Percentiles rank a stretch among this genome's conserved stretches.
phyloP scores from a whole-genome alignment of 1,140 invertebrate species.

The Leptoteleia sp. region DNA sequence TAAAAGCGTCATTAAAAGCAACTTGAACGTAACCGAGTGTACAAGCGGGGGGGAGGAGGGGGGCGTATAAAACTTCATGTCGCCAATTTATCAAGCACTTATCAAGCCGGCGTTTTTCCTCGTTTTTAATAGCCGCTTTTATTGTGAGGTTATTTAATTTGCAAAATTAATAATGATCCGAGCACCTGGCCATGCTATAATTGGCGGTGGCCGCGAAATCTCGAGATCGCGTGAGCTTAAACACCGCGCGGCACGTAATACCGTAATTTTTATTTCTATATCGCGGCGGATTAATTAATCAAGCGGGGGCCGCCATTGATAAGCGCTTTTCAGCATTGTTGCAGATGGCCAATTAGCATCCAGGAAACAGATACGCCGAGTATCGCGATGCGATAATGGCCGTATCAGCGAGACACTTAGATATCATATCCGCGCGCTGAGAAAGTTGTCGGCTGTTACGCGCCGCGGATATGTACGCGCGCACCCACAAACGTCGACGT shows the following conservation, averaged over 20 bases:
- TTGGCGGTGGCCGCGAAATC: slow-evolving; percentile 56
- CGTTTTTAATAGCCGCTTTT: slow-evolving; percentile 56
- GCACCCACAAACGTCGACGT: slow-evolving; percentile 7
- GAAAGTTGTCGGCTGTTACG: slow-evolving; percentile 15
- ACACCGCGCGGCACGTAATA: slow-evolving; percentile 53
- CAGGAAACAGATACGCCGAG: slow-evolving; percentile 46
- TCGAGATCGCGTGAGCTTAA: slow-evolving; percentile 60
- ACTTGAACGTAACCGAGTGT: slow-evolving; percentile 31
- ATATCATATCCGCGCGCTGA: slow-evolving; percentile 17
- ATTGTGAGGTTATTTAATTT: slow-evolving; percentile 65
- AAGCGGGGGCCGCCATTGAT: slow-evolving; percentile 52
- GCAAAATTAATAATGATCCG: slow-evolving; percentile 63
- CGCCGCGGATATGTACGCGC: not conserved
- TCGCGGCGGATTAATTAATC: slow-evolving; percentile 62
- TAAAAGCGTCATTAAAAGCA: slow-evolving; percentile 2
- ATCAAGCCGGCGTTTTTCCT: slow-evolving; percentile 45
- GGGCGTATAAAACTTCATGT: slow-evolving; percentile 42
- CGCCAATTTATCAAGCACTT: slow-evolving; percentile 58
- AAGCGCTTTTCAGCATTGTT: slow-evolving; percentile 58
- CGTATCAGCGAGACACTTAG: slow-evolving; percentile 34
- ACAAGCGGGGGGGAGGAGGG: slow-evolving; percentile 17
- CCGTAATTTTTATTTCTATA: slow-evolving; percentile 59
- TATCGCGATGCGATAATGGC: slow-evolving; percentile 35
- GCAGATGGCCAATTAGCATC: slow-evolving; percentile 52
- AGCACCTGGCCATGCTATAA: slow-evolving; percentile 53